Base-by-base conservation (phyloP, 2,113 vertebrate species). In the Ifrita kowaldi region DNA sequence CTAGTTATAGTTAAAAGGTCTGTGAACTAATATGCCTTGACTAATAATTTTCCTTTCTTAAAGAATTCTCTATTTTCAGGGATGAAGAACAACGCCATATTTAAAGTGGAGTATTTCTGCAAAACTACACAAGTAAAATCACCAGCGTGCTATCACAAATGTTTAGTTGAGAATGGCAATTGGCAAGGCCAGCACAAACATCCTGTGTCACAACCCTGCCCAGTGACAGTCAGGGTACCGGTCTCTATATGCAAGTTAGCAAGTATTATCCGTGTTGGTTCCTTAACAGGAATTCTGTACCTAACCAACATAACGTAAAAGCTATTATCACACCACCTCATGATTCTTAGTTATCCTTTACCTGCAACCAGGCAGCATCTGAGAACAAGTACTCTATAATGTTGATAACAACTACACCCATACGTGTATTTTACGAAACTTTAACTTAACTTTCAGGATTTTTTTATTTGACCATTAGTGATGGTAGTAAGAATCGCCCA, bases 171-270 rank as follows among this genome's bases (percentile, higher is more conserved):
- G 59, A 53, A 60, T 4, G 13, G 30, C 1, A 6, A n/a, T 0
- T 11, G 22, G 24, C 37, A 59, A 39, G 52, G 33, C 10, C 17
- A 75, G 39, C 23, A 27, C 27, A 81, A 65, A 39, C 42, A 63
- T 4, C 42, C 16, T 37, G 28, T 32, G 12, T 7, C 42, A 8
- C 4, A 87, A 64, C 28, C 16, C 41, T 9, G 16, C 24, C n/a
- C 3, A 8, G 30, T 2, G 5, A 53, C 53, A 76, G 26, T 2
- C 16, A 42, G 33, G 8, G 28, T 7, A 50, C 11, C 23, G 16
- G 9, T 70, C 20, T 14, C 24, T 14, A 10, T 0, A 19, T 0
- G 4, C 53, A 44, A 75, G 6, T 16, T 6, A 69, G 1, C 2
- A 24, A 35, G 11, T 6, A 53, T 16, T 33, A 57, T 2, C 35